Conservation (phyloP, 2,113 vertebrate genomes). For the Otus sunia region DNA sequence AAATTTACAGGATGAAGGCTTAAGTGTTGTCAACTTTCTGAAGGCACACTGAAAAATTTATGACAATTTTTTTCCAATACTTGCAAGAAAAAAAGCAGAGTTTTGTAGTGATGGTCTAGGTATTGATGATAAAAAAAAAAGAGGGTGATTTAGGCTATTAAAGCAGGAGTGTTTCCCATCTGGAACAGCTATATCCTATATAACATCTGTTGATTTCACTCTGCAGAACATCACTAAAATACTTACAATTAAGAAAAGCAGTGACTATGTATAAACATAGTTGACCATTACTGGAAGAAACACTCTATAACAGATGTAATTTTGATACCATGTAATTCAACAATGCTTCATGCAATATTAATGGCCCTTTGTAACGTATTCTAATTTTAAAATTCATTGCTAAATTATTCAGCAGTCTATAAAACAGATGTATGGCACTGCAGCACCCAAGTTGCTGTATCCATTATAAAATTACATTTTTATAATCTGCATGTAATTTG, state of each 20-base stretch:
- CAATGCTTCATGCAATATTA: conserved; percentile 70
- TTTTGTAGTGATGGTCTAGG: background rate
- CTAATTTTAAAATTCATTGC: conserved; percentile 69
- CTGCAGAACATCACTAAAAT: conserved; percentile 7
- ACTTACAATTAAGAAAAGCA: background rate
- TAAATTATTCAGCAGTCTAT: conserved; percentile 74
- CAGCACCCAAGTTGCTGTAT: conserved; percentile 19
- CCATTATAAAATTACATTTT: background rate
- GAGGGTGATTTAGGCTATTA: background rate
- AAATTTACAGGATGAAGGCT: background rate
- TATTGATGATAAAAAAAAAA: background rate
- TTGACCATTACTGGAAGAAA: conserved; percentile 29
- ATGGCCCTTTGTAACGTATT: conserved; percentile 45
- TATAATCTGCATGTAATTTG: background rate
- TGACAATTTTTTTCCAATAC: background rate
- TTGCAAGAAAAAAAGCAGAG: background rate
- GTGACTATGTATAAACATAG: background rate
- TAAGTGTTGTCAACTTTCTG: background rate
- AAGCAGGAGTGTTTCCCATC: background rate
- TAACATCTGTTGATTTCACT: conserved; percentile 34
- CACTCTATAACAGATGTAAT: conserved; percentile 10
- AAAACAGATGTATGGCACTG: conserved; percentile 62
- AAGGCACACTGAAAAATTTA: background rate
- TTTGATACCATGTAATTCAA: conserved; percentile 57
- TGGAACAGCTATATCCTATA: conserved; percentile 22